Percentiles rank a stretch among this genome's conserved stretches.
These are phyloP conservation scores for Nymphicus hollandicus DNA, from an alignment of 2,113 vertebrate species.

Conservation along the genomic window DNA sequence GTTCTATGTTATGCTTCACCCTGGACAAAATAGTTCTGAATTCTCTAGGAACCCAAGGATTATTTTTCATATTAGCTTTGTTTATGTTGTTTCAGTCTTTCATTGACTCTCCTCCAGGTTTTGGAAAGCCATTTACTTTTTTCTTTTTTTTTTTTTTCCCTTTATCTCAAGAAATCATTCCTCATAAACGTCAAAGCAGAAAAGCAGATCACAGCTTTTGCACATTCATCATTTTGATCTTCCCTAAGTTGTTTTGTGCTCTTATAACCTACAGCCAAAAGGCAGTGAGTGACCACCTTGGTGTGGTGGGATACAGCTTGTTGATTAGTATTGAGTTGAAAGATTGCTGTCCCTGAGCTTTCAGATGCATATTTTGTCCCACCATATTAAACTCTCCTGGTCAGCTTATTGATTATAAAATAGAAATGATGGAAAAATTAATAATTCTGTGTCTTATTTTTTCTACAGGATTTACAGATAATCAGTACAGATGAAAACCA, in stretches of 20 bases:
- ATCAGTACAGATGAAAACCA: slow-evolving; percentile 94
- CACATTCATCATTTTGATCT: neutral
- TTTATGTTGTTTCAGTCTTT: neutral
- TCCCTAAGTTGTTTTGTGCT: neutral
- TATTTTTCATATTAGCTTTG: neutral
- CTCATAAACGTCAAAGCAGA: neutral
- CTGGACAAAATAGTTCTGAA: neutral
- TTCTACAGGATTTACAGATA: slow-evolving; percentile 88
- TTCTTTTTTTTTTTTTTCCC: neutral
- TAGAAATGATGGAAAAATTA: neutral
- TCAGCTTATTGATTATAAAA: neutral
- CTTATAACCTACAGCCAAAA: neutral
- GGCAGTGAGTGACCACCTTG: neutral
- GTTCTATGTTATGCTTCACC: neutral
- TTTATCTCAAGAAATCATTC: neutral
- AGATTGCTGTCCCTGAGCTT: neutral
- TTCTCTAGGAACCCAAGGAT: neutral
- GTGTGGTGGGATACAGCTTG: neutral
- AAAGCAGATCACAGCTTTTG: neutral
- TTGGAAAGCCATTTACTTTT: neutral
- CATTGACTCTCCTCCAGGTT: neutral
- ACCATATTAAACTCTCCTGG: neutral
- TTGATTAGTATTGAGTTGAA: neutral
- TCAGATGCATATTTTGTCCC: neutral
- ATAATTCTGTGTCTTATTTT: neutral